These are phyloP conservation scores for Dryadula phaetusa DNA, from an alignment of 2,888 invertebrate species.

Conservation along the genomic window DNA sequence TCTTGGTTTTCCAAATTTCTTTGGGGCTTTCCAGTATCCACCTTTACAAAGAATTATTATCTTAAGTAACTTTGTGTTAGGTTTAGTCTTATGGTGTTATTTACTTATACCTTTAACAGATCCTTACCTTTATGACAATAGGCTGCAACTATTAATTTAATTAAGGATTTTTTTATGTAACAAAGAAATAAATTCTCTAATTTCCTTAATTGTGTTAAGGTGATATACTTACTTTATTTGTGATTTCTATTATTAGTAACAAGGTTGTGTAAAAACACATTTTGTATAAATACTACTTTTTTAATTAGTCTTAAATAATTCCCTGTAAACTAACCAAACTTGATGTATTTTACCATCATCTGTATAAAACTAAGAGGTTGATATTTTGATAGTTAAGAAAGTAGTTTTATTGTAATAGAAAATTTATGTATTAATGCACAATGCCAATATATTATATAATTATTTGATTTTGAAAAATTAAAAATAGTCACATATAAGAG, in stretches of 20 bases:
- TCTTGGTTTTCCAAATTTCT: slow-evolving; percentile 97
- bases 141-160: slow-evolving; percentile 82
- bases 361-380: no score
- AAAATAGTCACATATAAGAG: no score
- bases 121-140: slow-evolving; percentile 86
- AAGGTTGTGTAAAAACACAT: neutral
- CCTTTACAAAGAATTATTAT: slow-evolving; percentile 89
- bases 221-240: neutral
- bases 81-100: slow-evolving; percentile 86
- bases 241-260: neutral
- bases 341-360: no score
- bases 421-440: no score
- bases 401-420: no score
- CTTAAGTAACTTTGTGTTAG: slow-evolving; percentile 16
- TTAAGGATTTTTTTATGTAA: neutral
- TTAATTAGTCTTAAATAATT: no score
- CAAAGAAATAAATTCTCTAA: neutral
- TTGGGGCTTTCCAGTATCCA: slow-evolving; percentile 81
- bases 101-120: slow-evolving; percentile 90
- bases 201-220: neutral
- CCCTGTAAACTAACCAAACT: no score
- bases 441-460: no score
- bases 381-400: no score
- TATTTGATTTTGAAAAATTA: no score
- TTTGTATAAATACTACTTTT: neutral